Base-by-base conservation (phyloP, 2,888 invertebrate genomes). In the Platycheirus albimanus region DNA sequence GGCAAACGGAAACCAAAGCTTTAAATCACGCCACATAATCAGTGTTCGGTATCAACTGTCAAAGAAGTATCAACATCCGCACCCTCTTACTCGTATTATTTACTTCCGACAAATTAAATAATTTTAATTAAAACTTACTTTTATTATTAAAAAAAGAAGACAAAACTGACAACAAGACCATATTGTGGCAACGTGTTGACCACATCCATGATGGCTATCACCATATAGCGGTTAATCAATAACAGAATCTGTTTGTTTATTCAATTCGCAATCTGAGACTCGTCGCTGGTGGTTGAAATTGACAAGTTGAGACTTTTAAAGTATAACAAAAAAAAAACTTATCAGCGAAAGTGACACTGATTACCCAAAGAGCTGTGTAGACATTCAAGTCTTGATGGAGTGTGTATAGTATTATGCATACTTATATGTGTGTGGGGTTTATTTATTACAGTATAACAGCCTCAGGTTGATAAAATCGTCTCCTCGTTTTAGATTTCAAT, bases 331-430 rank as follows among this genome's bases (percentile, higher is more conserved):
- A 6, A 28, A 28, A 24, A 8, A 33, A 33, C 30, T 47, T 24
- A 49, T 49, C 49, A 49, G 13, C 13, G n/a, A 28, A 49, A 49
- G 6, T 49, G 24, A 13, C 28, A 49, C 49, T 28, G 24, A 49
- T 49, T 28, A 28, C 24, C 24, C 49, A 7, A 49, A 49, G 20
- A n/a, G 10, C 8, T 43, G 20, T 13, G 13, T n/a, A 11, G 47
- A 24, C 10, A 49, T 24, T 49, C 8, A 7, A 13, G 45, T 45
- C 19, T 19, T 19, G 45, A 45, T 5, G 19, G 13, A 17, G 17
- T 45, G 45, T 19, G 19, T 45, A 45, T 19, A 4, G 7, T 33
- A 8, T 45, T 45, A 11, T 45, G 10, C 19, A 45, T 45, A 11
- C 2, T 10, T 19, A 5, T 10, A 13, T 19, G 19, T 45, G 45